Conservation (phyloP, 1,140 invertebrate genomes). For the Scaptomyza montana region DNA sequence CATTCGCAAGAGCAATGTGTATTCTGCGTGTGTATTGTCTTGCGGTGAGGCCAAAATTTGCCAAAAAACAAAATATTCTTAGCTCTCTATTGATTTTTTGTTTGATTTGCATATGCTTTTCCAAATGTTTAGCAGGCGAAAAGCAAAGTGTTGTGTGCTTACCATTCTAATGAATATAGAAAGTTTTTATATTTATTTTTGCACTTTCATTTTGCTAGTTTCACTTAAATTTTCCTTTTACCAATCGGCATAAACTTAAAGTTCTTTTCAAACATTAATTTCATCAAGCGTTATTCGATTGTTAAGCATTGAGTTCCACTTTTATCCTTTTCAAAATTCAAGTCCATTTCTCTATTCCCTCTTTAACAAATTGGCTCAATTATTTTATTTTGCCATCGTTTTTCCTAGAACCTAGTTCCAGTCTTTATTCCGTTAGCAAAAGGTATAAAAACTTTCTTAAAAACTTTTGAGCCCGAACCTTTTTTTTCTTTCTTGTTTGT, state of each 20-base stretch:
- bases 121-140: not conserved
- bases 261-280: slow-evolving; percentile 3
- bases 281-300: not conserved
- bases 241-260: not conserved
- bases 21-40: slow-evolving; percentile 34
- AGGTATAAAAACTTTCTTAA: slow-evolving; percentile 82
- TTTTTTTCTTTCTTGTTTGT: slow-evolving; percentile 42
- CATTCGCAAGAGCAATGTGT: slow-evolving; percentile 8
- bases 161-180: no score
- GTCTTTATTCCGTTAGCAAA: slow-evolving; percentile 14
- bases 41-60: slow-evolving; percentile 13
- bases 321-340: slow-evolving; percentile 15
- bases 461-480: slow-evolving; percentile 75
- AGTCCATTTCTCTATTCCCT: slow-evolving; percentile 52
- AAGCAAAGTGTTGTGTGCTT: no score
- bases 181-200: no score
- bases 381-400: slow-evolving; percentile 56
- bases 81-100: not conserved
- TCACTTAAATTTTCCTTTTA: not conserved
- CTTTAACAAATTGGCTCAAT: slow-evolving; percentile 77
- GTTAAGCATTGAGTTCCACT: not conserved
- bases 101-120: not conserved
- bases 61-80: not conserved
- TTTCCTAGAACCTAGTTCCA: not conserved
- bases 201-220: no score